A percentile compares a stretch with the other conserved stretches of the same genome.
These are phyloP conservation scores for Struthio camelus DNA, from an alignment of 2,113 vertebrate species.

Conservation along the genomic window DNA sequence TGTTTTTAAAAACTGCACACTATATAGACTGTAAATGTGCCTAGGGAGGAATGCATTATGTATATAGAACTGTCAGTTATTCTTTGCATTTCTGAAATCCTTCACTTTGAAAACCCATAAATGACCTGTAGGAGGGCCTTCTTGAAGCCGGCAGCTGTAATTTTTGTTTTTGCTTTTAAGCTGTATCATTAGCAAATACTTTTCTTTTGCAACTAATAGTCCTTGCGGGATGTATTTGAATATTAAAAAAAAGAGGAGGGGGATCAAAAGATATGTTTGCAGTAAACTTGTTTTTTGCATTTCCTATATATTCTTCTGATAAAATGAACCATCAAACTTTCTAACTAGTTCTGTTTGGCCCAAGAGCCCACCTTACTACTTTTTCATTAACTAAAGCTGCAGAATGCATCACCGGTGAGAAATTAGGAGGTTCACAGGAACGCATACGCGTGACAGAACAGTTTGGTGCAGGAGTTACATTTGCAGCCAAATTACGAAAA, in stretches of 20 bases:
- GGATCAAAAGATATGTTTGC: neutral
- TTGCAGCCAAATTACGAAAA: neutral
- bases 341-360: neutral
- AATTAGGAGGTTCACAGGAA: neutral
- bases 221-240: neutral
- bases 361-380: neutral
- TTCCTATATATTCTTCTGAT: neutral
- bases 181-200: constrained; percentile 49
- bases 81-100: constrained; percentile 56
- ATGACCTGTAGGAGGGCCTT: constrained; percentile 33
- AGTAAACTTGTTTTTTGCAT: neutral
- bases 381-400: neutral
- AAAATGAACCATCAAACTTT: neutral
- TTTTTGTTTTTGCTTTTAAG: constrained; percentile 54
- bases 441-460: neutral
- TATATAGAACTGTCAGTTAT: constrained; percentile 59
- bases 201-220: constrained; percentile 46
- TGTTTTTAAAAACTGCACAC: constrained; percentile 6
- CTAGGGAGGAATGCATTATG: constrained; percentile 50
- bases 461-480: neutral
- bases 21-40: constrained; percentile 22
- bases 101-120: constrained; percentile 56
- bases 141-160: constrained; percentile 31
- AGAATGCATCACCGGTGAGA: neutral
- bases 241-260: neutral